Percentiles rank a stretch among this genome's conserved stretches.
These are phyloP conservation scores for Amiota minor DNA, from an alignment of 2,888 invertebrate genomes.

Conservation along the genomic window DNA sequence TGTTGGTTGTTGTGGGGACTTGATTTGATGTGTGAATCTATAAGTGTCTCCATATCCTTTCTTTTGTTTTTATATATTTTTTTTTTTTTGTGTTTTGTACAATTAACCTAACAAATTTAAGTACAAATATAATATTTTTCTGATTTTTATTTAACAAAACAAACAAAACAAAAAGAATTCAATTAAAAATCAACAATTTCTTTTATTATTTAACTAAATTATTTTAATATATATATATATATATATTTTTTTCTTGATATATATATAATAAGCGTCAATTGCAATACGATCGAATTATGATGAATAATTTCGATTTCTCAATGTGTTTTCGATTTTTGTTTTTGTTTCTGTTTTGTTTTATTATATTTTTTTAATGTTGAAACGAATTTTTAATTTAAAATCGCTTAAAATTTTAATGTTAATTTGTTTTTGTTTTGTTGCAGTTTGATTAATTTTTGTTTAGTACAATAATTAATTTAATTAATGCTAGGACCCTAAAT, in stretches of 20 bases:
- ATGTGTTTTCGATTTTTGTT: not conserved
- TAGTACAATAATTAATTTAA: not conserved
- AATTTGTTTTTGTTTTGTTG: not conserved
- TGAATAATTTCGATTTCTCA: no score
- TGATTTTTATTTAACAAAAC: not conserved
- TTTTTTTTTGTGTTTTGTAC: slow-evolving; percentile 28
- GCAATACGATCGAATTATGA: no score
- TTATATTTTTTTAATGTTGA: not conserved
- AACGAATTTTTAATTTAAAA: slow-evolving; percentile 16
- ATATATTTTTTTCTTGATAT: not conserved
- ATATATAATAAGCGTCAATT: not conserved
- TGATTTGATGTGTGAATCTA: not conserved
- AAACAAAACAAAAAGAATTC: slow-evolving; percentile 4
- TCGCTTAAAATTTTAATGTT: slow-evolving; percentile 2
- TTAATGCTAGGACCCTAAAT: slow-evolving; percentile 22
- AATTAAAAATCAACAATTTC: slow-evolving; percentile 11
- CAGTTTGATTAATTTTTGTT: not conserved
- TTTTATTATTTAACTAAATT: slow-evolving; percentile 16
- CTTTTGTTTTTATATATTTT: slow-evolving; percentile 23
- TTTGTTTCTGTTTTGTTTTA: not conserved
- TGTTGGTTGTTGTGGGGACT: slow-evolving; percentile 28
- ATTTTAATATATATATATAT: not conserved
- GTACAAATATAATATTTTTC: slow-evolving; percentile 21
- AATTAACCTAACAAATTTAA: slow-evolving; percentile 29
- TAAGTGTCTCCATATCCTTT: not conserved